Conservation (phyloP, 2,888 invertebrate species). For the Drosophila phalerata region DNA sequence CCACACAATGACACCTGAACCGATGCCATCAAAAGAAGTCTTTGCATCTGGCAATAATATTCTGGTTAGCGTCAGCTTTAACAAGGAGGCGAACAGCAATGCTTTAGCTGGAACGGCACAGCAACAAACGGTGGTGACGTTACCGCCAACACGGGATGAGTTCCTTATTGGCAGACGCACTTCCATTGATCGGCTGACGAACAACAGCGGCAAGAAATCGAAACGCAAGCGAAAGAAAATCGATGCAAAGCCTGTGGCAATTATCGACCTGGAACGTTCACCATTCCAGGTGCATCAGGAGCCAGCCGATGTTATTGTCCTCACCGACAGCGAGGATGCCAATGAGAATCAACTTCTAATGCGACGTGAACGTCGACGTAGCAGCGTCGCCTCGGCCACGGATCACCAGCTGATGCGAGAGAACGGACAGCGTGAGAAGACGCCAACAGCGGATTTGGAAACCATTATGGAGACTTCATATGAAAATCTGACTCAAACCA, state of each 20-base stretch:
- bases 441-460: conserved; percentile 78
- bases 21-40: conserved; percentile 93
- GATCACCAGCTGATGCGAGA: conserved; percentile 65
- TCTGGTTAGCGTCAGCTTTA: conserved; percentile 96
- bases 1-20: conserved; percentile 84
- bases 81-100: conserved; percentile 87
- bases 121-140: conserved; percentile 85
- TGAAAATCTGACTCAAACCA: conserved; percentile 84
- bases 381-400: conserved; percentile 47
- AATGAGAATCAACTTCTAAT: conserved; percentile 62
- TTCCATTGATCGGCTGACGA: conserved; percentile 72
- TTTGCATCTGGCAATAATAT: conserved; percentile 97
- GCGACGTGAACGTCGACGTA: conserved; percentile 59
- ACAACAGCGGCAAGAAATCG: conserved; percentile 68
- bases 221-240: conserved; percentile 86
- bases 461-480: conserved; percentile 84
- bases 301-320: conserved; percentile 92
- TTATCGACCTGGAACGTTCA: conserved; percentile 94
- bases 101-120: conserved; percentile 26
- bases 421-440: conserved; percentile 78
- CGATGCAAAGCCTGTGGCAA: conserved; percentile 90
- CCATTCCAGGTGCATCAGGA: conserved; percentile 94
- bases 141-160: conserved; percentile 84
- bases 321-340: conserved; percentile 92
- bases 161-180: conserved; percentile 75